Evolutionary conservation across 2,797 vertebrate species (phyloP).

Genomic region (Vespertilio murinus): DNA sequence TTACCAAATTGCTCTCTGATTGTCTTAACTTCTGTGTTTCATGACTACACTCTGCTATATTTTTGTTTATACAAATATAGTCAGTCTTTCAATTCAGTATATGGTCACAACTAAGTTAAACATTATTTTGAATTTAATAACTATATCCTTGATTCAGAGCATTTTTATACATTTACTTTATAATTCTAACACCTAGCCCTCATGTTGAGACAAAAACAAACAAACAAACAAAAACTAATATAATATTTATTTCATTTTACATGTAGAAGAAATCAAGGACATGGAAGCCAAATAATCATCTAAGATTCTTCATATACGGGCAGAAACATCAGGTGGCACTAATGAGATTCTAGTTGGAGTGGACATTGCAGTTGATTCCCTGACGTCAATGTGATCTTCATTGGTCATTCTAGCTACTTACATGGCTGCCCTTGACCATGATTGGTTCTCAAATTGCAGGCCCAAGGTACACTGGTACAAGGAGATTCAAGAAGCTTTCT

Average conservation of each 20-base stretch:
- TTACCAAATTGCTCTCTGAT: not conserved
- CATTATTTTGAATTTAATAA: slow-evolving; percentile 2
- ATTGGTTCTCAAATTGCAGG: not conserved
- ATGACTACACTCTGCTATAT: not conserved
- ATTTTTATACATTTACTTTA: not conserved
- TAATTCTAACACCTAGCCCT: not conserved
- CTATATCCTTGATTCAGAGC: not conserved
- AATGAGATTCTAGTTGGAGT: not conserved
- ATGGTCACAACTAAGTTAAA: not conserved
- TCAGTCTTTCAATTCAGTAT: not conserved
- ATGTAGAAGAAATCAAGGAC: not conserved
- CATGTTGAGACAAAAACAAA: not conserved
- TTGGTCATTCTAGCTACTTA: not conserved
- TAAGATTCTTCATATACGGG: not conserved
- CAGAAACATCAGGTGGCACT: not conserved
- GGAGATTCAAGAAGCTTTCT: slow-evolving; percentile 8
- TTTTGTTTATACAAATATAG: not conserved
- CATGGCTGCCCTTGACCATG: not conserved
- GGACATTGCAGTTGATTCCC: not conserved
- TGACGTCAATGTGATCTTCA: not conserved
- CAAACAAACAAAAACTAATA: not conserved
- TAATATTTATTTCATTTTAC: slow-evolving; percentile 30
- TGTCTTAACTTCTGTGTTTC: slow-evolving; percentile 48
- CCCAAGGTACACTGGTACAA: not conserved
- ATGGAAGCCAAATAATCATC: not conserved